Conservation (phyloP, 2,113 vertebrate species). For the Neolamprologus longior region DNA sequence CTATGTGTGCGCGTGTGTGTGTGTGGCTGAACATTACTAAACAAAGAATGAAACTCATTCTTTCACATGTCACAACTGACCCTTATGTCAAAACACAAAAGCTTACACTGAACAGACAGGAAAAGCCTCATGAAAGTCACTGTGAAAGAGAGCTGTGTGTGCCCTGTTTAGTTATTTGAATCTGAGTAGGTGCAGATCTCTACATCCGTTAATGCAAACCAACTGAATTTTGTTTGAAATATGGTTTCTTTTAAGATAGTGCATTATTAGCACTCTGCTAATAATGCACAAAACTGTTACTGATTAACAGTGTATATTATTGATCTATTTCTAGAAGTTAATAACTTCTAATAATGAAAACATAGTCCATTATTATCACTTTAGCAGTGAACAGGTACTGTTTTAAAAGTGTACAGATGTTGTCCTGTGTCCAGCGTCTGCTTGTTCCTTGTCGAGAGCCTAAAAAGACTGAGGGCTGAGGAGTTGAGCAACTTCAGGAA, state of each 20-base stretch:
- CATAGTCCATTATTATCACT: not conserved
- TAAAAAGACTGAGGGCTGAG: not conserved
- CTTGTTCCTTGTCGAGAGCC: not conserved
- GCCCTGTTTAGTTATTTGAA: not conserved
- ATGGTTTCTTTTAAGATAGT: not conserved
- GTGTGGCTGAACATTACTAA: not conserved
- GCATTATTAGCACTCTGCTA: not conserved
- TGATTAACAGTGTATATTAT: not conserved
- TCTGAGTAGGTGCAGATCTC: not conserved
- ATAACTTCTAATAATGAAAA: not conserved
- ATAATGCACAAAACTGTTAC: not conserved
- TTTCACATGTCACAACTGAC: not conserved
- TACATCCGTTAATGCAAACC: not conserved
- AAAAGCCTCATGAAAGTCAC: not conserved
- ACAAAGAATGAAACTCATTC: not conserved
- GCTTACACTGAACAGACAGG: slow-evolving; percentile 2
- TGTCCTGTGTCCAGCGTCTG: not conserved
- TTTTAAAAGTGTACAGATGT: not conserved
- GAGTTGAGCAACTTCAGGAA: not conserved
- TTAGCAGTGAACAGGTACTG: not conserved
- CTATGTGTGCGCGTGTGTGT: not conserved
- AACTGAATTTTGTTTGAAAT: not conserved
- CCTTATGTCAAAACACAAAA: not conserved
- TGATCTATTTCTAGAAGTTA: not conserved
- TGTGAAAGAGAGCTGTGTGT: not conserved